phyloP scores from a whole-genome alignment of 2,113 vertebrate genomes.

The Phaethon lepturus region DNA sequence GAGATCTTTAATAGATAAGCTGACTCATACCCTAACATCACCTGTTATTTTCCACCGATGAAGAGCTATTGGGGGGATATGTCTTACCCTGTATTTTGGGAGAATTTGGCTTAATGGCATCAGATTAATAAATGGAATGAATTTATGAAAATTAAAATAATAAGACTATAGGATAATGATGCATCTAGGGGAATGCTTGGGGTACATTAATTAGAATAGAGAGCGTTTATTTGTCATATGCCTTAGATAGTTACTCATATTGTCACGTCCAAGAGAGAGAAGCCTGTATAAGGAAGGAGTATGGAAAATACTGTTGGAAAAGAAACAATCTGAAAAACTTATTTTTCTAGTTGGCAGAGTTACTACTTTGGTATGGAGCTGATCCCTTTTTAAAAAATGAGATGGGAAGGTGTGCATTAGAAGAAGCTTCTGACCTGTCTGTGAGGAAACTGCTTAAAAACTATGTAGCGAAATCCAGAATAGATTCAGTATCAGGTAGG shows the following conservation, averaged over 20 bases:
- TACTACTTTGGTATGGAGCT: conserved; percentile 75
- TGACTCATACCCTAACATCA: background rate
- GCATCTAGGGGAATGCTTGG: background rate
- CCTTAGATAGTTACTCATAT: background rate
- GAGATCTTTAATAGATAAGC: background rate
- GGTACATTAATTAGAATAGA: background rate
- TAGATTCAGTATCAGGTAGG: conserved; percentile 56
- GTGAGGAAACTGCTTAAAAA: conserved; percentile 69
- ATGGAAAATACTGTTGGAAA: background rate
- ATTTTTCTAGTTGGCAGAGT: conserved; percentile 68
- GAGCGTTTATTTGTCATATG: background rate
- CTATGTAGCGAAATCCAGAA: conserved; percentile 2
- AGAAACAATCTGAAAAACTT: background rate
- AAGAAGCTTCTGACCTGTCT: conserved; percentile 49
- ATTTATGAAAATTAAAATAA: background rate
- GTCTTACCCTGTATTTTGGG: background rate
- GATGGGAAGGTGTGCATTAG: conserved; percentile 67
- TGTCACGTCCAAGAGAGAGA: background rate
- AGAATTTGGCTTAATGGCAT: background rate
- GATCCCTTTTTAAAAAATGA: conserved; percentile 70
- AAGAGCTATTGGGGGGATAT: background rate
- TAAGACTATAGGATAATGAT: background rate
- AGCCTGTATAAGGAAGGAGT: background rate
- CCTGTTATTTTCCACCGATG: background rate
- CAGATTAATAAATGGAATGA: background rate